Percentiles rank a stretch among this genome's conserved stretches.
Conservation (phyloP, 1,140 invertebrate genomes). For the Drosophila kohkoa region DNA sequence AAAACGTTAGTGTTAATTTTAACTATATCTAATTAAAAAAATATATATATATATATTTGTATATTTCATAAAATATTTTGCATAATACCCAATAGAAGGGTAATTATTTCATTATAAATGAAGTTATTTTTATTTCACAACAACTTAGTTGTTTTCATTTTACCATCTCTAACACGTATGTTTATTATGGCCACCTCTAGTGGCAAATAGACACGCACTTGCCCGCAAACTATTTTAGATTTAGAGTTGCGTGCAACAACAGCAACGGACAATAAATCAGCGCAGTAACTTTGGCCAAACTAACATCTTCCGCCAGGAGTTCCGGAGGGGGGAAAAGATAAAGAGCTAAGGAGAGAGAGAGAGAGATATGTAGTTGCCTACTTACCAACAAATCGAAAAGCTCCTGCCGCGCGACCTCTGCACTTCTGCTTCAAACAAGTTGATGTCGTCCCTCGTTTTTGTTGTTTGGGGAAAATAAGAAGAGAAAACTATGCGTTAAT, state of each 20-base stretch:
- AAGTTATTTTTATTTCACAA: no score
- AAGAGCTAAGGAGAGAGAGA: background rate
- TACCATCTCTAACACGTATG: background rate
- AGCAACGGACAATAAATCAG: conserved; percentile 57
- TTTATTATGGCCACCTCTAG: background rate
- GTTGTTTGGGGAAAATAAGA: conserved; percentile 10
- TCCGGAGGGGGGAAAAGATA: no score
- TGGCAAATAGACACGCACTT: conserved; percentile 21
- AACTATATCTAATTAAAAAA: no score
- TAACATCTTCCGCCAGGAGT: background rate
- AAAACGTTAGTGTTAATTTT: no score
- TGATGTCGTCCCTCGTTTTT: background rate
- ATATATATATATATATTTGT: no score
- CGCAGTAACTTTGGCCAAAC: conserved; percentile 29
- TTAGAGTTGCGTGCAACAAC: conserved; percentile 22
- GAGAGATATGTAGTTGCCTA: background rate
- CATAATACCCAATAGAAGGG: no score
- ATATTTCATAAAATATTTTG: no score
- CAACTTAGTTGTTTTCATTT: no score
- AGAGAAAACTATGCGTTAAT: conserved; percentile 43
- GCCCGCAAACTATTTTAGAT: conserved; percentile 56
- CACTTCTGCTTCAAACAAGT: conserved; percentile 2
- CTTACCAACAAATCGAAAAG: background rate
- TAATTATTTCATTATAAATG: no score
- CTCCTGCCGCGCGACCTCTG: background rate